Base-by-base conservation (phyloP, 2,888 invertebrate species). In the Hecatera dysodea region DNA sequence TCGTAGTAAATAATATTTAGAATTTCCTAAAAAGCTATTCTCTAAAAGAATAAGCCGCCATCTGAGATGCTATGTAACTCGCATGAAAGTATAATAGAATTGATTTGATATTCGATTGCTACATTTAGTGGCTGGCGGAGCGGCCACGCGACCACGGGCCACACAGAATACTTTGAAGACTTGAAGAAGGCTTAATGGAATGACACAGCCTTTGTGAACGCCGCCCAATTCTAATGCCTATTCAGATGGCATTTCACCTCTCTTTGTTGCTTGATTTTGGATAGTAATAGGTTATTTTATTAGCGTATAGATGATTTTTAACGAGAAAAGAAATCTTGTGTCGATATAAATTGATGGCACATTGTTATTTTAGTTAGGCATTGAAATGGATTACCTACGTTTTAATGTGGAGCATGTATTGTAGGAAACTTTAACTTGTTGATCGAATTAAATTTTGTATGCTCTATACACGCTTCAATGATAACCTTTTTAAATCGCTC, bases 211-310 rank as follows among this genome's bases (percentile, higher is more conserved):
- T 95, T 96, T 96, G 95, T 95, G 88, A 91, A 89, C 92, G 94
- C 96, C 96, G 96, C 95, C 95, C 95, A 96, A 95, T 95, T 95
- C 95, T 92, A 94, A 95, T 95, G 95, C 95, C 95, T 93, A 95
- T 96, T 96, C 94, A 96, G 93, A 95, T 95, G 94, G 95, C 95
- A 95, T 95, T 94, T 95, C 94, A 93, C 91, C 92, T 92, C 91
- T 90, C 94, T 93, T 96, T 96, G 95, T 95, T 95, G 94, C 94
- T 95, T 96, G 91, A 95, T 95, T 95, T 95, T 90, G 91, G 93
- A 93, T 92, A 94, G 94, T 95, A 94, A 95, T 94, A 95, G 94
- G 92, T 92, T 93, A 93, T 95, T 95, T 95, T 95, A 95, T 95
- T 94, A 95, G 93, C 90, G 90, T 91, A 92, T 89, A 92, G 93